Base-by-base conservation (phyloP, 2,113 vertebrate species). In the Solea solea region DNA sequence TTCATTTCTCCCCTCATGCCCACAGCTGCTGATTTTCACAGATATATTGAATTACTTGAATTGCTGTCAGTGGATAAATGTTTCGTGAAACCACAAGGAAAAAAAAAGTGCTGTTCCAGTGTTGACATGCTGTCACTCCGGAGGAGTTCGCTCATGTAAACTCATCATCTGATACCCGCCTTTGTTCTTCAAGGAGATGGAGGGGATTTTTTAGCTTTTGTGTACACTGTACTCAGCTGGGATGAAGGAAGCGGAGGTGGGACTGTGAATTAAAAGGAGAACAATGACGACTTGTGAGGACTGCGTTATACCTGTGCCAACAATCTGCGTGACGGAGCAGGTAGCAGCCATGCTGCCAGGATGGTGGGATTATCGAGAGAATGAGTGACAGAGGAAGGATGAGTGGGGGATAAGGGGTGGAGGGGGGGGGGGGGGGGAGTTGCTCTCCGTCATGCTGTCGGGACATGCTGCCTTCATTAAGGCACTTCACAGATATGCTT, bases 201-300 rank as follows among this genome's bases (percentile, higher is more conserved):
- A 64, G 84, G 89, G 89, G 86, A 65, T 89, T 59, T 59, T 83
- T 84, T 64, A 81, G 41, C 64, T 65, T 83, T 86, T 85, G 80
- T 84, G 66, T 85, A 67, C 59, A 72, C 67, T 69, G 62, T 61
- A 7, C 69, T 76, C 25, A 40, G 76, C 55, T 61, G 45, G 54
- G 62, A 46, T 40, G 46, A 63, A 85, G 71, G 54, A 34, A 16
- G 64, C 42, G 63, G 5, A 34, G 15, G 54, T 6, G 64, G 51
- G 40, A 65, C 25, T 69, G 51, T 62, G 76, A 80, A 82, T 77
- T 51, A 66, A 69, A 80, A 69, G 51, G 70, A 86, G 84, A 91
- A 91, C 87, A 91, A 90, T 83, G 88, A 73, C 5, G 64, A 76
- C 73, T 80, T 88, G 76, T 90, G 77, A 79, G 73, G 57, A 81